phyloP scores from a whole-genome alignment of 1,140 invertebrate genomes.

The Pogonomyrmex californicus region DNA sequence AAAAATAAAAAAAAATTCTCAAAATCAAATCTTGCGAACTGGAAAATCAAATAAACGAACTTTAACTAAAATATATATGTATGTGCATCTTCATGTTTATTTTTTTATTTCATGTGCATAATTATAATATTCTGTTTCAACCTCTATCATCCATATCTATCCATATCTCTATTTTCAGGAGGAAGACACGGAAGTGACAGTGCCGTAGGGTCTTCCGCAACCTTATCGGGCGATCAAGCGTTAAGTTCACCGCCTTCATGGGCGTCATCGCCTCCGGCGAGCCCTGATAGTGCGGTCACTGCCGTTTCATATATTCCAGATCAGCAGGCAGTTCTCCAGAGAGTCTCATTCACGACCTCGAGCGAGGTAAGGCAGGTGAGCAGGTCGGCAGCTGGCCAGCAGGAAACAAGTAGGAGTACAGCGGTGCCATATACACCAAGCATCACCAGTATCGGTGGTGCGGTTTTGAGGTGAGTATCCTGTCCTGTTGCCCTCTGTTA shows the following conservation, averaged over 20 bases:
- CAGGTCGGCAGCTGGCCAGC: slow-evolving; percentile 82
- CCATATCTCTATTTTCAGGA: slow-evolving; percentile 67
- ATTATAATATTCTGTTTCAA: background rate
- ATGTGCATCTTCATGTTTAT: too few species aligned
- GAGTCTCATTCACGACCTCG: slow-evolving; percentile 88
- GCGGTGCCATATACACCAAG: slow-evolving; percentile 86
- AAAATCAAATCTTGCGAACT: too few species aligned
- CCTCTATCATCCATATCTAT: background rate
- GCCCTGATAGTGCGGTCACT: slow-evolving; percentile 87
- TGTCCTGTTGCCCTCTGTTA: background rate
- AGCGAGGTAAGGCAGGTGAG: slow-evolving; percentile 87
- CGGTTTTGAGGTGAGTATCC: slow-evolving; percentile 87
- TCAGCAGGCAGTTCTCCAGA: slow-evolving; percentile 86
- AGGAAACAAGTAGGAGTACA: slow-evolving; percentile 79
- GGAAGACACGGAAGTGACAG: slow-evolving; percentile 87
- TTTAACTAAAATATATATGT: too few species aligned
- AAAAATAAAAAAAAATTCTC: too few species aligned
- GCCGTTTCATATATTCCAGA: slow-evolving; percentile 88
- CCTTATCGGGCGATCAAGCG: slow-evolving; percentile 86
- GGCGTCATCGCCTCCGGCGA: slow-evolving; percentile 88
- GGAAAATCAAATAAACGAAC: too few species aligned
- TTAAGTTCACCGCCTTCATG: slow-evolving; percentile 88
- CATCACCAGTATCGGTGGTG: slow-evolving; percentile 90
- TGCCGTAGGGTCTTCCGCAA: slow-evolving; percentile 89
- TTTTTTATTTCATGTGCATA: background rate